Percentiles rank a stretch among this genome's conserved stretches.
Conservation (phyloP, 2,888 invertebrate genomes). For the Athetis lepigone region DNA sequence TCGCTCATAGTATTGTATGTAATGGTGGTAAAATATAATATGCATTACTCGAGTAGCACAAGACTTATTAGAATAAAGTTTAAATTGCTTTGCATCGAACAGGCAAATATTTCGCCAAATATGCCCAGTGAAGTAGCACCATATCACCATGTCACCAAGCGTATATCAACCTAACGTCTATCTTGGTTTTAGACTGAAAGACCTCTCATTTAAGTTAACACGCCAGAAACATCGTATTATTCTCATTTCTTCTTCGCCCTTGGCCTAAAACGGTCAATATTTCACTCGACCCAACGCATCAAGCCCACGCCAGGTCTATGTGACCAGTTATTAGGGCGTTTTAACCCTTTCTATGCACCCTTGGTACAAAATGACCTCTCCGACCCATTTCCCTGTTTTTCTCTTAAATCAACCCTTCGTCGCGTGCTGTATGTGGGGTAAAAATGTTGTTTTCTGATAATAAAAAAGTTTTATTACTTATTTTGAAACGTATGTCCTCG, state of each 20-base stretch:
- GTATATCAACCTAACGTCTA: no score
- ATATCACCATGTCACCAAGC: no score
- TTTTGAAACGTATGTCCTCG: slow-evolving; percentile 79
- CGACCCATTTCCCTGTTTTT: slow-evolving; percentile 83
- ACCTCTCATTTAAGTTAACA: no score
- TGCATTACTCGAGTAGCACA: no score
- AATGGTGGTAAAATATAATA: no score
- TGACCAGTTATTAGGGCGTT: slow-evolving; percentile 85
- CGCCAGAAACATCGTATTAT: background rate
- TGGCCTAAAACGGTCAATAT: slow-evolving; percentile 47
- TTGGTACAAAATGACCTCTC: slow-evolving; percentile 79
- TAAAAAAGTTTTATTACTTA: slow-evolving; percentile 80
- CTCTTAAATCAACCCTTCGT: slow-evolving; percentile 78
- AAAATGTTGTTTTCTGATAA: slow-evolving; percentile 81
- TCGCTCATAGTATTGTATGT: no score
- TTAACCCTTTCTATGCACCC: slow-evolving; percentile 81
- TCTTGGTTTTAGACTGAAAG: no score
- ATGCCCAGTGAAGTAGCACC: no score
- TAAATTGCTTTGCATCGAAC: no score
- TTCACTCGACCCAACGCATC: slow-evolving; percentile 55
- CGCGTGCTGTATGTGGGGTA: slow-evolving; percentile 81
- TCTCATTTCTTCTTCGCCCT: background rate
- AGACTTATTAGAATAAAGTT: no score
- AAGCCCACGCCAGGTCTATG: slow-evolving; percentile 60
- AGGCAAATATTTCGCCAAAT: no score